Evolutionary conservation across 2,113 vertebrate species (phyloP).

Genomic region (Phalacrocorax carbo): DNA sequence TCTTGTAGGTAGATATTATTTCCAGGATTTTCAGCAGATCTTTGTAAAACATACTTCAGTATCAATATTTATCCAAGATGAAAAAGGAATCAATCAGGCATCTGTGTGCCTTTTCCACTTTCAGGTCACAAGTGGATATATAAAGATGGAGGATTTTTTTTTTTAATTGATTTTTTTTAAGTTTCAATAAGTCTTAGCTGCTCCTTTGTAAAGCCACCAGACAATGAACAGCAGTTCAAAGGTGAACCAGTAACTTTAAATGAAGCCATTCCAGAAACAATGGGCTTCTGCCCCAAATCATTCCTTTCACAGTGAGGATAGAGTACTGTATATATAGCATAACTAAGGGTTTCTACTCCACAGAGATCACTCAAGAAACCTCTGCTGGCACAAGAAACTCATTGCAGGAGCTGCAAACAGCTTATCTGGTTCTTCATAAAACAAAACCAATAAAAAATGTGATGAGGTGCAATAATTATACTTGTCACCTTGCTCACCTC

Average conservation of each 20-base stretch:
- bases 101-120: not conserved
- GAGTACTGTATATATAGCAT: not conserved
- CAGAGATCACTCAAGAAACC: not conserved
- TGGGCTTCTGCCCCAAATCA: not conserved
- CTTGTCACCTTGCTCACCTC: not conserved
- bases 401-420: not conserved
- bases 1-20: not conserved
- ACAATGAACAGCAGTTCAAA: constrained; percentile 13
- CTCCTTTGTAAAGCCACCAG: not conserved
- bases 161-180: constrained; percentile 47
- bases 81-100: constrained; percentile 3
- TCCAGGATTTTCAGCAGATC: not conserved
- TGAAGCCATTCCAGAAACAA: not conserved
- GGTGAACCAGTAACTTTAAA: constrained; percentile 10
- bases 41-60: not conserved
- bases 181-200: not conserved
- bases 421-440: not conserved
- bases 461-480: not conserved
- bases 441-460: not conserved
- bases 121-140: not conserved
- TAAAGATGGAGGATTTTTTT: not conserved
- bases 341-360: not conserved
- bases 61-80: constrained; percentile 24
- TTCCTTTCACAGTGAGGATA: not conserved
- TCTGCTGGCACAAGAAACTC: not conserved